Conservation (phyloP, 2,113 vertebrate genomes). For the Esox niger region DNA sequence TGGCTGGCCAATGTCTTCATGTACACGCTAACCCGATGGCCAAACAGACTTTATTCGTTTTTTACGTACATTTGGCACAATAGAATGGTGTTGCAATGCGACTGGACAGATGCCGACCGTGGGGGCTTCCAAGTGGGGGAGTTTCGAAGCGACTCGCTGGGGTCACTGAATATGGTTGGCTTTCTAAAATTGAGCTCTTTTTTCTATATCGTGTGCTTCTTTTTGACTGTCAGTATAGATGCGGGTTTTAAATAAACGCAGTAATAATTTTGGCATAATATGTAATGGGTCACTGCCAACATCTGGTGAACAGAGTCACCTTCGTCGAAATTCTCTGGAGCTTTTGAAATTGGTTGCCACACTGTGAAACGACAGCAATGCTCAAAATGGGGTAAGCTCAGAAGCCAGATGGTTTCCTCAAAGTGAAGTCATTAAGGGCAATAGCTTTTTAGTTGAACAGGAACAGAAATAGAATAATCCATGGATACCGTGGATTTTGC, state of each 20-base stretch:
- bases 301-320: constrained; percentile 65
- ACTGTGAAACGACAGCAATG: too few species aligned
- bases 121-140: constrained; percentile 27
- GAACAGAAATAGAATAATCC: too few species aligned
- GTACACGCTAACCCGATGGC: constrained; percentile 25
- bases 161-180: constrained; percentile 5
- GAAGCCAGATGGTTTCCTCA: too few species aligned
- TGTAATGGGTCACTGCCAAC: constrained; percentile 35
- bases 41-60: not conserved
- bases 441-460: too few species aligned
- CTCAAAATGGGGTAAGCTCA: too few species aligned
- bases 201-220: constrained; percentile 16
- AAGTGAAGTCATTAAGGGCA: too few species aligned
- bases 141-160: not conserved
- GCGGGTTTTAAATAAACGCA: too few species aligned
- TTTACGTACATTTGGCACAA: constrained; percentile 8
- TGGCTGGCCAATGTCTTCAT: constrained; percentile 35
- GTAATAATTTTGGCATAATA: too few species aligned
- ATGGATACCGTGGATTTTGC: too few species aligned
- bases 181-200: constrained; percentile 28
- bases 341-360: too few species aligned
- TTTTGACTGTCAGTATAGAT: too few species aligned
- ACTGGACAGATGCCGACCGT: not conserved
- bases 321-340: not conserved
- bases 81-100: constrained; percentile 18